Evolutionary conservation across 35 echinoderm and acorn worm species (phyloP).

Genomic region (Nesometra sesokonis): DNA sequence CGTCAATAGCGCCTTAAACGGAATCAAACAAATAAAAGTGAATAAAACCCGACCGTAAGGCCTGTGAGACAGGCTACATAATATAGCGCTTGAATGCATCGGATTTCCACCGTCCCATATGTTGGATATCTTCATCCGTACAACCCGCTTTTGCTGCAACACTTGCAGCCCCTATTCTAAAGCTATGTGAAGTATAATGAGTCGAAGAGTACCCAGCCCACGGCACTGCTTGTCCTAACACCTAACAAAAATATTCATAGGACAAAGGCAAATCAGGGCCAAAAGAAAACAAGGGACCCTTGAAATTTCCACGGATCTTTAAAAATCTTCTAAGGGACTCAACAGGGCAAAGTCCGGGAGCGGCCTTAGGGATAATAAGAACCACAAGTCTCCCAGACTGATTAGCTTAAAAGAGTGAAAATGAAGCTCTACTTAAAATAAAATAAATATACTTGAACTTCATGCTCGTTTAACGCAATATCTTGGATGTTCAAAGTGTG

Average conservation of each 20-base stretch:
- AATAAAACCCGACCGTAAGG: no score
- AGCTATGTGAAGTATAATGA: slow-evolving; percentile 3
- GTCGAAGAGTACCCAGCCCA: not conserved
- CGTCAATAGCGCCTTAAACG: not conserved
- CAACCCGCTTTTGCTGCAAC: no score
- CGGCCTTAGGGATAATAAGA: not conserved
- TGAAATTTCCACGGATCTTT: no score
- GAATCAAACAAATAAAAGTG: no score
- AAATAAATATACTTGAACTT: no score
- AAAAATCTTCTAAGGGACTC: no score
- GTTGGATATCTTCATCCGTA: no score
- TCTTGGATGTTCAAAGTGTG: not conserved
- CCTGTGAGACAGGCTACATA: no score
- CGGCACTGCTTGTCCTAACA: not conserved
- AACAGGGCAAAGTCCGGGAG: no score
- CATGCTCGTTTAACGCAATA: not conserved
- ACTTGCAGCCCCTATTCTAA: slow-evolving; percentile 34
- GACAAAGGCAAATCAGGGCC: not conserved
- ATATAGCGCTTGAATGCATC: no score
- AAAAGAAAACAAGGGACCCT: not conserved
- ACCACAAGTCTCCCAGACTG: not conserved
- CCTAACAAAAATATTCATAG: not conserved
- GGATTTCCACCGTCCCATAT: no score
- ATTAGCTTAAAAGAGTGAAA: slow-evolving; percentile 4
- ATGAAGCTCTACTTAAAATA: no score